A percentile compares a stretch with the other conserved stretches of the same genome.
Conservation (phyloP, 2,797 vertebrate species). For the Vipera ursinii region DNA sequence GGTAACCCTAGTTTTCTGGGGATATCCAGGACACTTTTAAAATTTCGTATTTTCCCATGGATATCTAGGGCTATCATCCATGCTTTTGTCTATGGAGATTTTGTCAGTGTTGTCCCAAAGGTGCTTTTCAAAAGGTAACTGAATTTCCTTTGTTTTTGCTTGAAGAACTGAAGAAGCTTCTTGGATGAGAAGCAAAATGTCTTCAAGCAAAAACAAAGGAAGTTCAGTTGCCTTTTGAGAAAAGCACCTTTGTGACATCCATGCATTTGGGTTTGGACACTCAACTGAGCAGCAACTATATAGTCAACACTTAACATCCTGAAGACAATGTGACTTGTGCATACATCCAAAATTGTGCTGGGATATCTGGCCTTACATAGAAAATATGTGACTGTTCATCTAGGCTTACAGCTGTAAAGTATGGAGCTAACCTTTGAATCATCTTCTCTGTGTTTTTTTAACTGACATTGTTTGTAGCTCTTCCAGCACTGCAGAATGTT, state of each 20-base stretch:
- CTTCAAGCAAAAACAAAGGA: not conserved
- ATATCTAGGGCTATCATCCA: not conserved
- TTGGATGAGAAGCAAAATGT: not conserved
- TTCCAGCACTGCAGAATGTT: fast-evolving
- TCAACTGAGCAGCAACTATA: not conserved
- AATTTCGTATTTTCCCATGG: not conserved
- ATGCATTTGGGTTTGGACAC: not conserved
- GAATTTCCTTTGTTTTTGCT: not conserved
- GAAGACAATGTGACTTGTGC: not conserved
- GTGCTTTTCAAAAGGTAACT: not conserved
- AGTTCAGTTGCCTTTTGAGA: not conserved
- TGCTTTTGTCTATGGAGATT: not conserved
- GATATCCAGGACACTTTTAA: not conserved
- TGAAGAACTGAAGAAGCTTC: not conserved
- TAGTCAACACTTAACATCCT: not conserved
- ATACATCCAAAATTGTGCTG: slow-evolving; percentile 3
- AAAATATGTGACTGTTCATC: not conserved
- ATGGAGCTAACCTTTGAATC: not conserved
- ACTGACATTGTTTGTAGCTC: not conserved
- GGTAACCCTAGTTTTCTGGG: not conserved
- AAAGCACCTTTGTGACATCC: not conserved
- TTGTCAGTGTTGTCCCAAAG: not conserved
- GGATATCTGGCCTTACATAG: not conserved
- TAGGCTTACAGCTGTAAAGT: not conserved
- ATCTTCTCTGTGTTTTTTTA: too few relatives aligned